Conservation (phyloP, 2,113 vertebrate genomes). For the Corythaixoides concolor region DNA sequence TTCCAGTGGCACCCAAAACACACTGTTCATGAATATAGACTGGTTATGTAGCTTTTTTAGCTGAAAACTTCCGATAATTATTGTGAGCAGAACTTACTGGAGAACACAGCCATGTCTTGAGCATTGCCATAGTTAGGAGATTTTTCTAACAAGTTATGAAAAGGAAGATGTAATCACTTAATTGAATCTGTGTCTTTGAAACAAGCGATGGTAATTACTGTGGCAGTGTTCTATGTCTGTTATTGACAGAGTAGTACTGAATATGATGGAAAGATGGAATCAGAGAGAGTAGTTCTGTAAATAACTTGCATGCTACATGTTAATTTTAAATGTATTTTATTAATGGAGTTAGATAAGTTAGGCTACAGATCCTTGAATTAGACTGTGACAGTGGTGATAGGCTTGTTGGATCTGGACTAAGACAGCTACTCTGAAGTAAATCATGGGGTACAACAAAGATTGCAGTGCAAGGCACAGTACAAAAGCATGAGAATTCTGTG, state of each 20-base stretch:
- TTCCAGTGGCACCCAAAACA: neutral
- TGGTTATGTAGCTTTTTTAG: neutral
- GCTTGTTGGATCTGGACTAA: neutral
- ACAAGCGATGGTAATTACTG: neutral
- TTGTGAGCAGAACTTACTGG: neutral
- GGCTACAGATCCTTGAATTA: neutral
- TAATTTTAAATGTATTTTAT: neutral
- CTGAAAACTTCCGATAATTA: neutral
- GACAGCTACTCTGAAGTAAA: neutral
- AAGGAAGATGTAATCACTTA: neutral
- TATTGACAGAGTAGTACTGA: neutral
- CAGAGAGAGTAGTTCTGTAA: neutral
- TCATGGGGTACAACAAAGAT: neutral
- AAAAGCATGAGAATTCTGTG: neutral
- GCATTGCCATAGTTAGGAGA: neutral
- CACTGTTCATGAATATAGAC: neutral
- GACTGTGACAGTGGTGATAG: neutral
- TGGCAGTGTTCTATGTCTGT: neutral
- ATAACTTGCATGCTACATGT: neutral
- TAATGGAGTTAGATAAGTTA: neutral
- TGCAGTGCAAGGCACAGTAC: neutral
- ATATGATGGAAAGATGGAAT: neutral
- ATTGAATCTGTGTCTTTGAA: neutral
- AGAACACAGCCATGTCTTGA: neutral
- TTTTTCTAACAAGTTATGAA: neutral